phyloP scores from a whole-genome alignment of 2,113 vertebrate genomes.

The Cottus gobio region DNA sequence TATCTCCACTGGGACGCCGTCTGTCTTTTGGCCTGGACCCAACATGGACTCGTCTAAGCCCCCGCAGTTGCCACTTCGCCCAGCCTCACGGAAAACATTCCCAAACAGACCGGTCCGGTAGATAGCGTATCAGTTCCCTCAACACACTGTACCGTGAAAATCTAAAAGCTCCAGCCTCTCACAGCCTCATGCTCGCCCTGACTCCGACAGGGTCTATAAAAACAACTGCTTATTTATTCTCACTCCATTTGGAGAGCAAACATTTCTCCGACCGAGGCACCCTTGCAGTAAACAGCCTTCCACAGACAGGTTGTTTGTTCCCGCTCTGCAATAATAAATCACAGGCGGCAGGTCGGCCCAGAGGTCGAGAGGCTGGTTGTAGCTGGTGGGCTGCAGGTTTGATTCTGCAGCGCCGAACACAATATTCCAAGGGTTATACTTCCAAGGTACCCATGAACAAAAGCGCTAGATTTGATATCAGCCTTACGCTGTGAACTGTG shows the following conservation, averaged over 20 bases:
- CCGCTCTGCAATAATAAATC: constrained; percentile 66
- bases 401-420: constrained; percentile 27
- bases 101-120: constrained; percentile 16
- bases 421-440: constrained; percentile 10
- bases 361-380: constrained; percentile 26
- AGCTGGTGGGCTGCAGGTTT: constrained; percentile 36
- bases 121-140: constrained; percentile 48
- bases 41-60: constrained; percentile 50
- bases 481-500: constrained; percentile 17
- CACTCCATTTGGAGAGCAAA: constrained; percentile 60
- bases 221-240: constrained; percentile 58
- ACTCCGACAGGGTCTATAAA: constrained; percentile 22
- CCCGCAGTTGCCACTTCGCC: constrained; percentile 46
- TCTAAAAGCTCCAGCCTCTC: constrained; percentile 8
- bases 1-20: constrained; percentile 68
- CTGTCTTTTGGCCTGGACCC: constrained; percentile 60
- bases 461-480: constrained; percentile 12
- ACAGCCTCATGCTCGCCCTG: not conserved
- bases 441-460: not conserved
- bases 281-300: constrained; percentile 53
- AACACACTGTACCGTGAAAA: constrained; percentile 23
- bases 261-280: constrained; percentile 47
- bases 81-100: constrained; percentile 57
- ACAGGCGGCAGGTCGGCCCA: constrained; percentile 42
- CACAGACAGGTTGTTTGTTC: constrained; percentile 56